These are phyloP conservation scores for Otus scops DNA, from an alignment of 2,797 vertebrate species.

Conservation along the genomic window DNA sequence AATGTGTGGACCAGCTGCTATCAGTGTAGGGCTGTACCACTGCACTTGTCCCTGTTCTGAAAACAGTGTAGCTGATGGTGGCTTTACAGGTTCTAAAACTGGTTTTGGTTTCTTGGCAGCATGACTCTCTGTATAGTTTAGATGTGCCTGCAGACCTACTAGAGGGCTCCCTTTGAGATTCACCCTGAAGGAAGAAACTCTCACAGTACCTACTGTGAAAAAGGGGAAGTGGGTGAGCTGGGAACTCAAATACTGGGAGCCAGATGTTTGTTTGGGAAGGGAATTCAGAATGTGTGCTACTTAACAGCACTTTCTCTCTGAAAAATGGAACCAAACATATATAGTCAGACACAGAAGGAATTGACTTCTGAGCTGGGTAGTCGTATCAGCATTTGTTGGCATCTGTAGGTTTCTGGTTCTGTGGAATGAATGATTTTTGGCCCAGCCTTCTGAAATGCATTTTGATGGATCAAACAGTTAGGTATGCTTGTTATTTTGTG, in stretches of 20 bases:
- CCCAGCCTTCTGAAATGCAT: background rate
- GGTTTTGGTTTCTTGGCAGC: slow-evolving; percentile 15
- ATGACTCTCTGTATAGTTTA: background rate
- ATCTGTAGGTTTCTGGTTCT: background rate
- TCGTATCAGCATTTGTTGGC: background rate
- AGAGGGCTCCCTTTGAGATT: background rate
- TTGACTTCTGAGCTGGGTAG: background rate
- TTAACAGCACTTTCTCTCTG: background rate
- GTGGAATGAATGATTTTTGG: background rate
- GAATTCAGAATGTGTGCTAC: background rate
- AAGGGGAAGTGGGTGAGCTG: background rate
- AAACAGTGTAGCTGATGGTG: background rate
- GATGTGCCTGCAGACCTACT: background rate
- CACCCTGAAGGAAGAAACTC: background rate
- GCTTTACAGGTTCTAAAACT: background rate
- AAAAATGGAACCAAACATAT: background rate
- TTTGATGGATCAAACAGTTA: background rate
- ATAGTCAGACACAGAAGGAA: background rate
- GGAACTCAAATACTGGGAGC: background rate
- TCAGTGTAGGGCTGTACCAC: background rate
- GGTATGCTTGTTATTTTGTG: background rate
- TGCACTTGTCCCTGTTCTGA: background rate
- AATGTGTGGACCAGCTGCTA: background rate
- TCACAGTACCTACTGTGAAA: background rate
- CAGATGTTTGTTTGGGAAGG: background rate